Base-by-base conservation (phyloP, 2,113 vertebrate species). In the Porphyrio hochstetteri region DNA sequence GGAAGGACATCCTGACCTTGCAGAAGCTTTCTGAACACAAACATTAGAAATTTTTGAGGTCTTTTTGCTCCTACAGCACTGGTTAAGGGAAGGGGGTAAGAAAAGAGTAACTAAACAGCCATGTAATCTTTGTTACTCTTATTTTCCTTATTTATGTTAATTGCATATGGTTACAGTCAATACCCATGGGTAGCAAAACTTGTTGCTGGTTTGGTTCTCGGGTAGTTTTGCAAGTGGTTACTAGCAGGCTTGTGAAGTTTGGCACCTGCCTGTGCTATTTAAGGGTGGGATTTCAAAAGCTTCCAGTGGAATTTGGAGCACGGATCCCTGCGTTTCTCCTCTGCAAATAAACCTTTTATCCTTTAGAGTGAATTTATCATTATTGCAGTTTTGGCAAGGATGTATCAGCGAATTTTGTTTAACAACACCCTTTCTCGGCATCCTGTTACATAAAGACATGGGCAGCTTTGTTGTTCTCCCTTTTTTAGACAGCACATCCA, bases 251-350 rank as follows among this genome's bases (percentile, higher is more conserved):
- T 84, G 50, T 86, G 59, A 93, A 91, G 60, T 87, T 92, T 96
- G 82, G 78, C 88, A 60, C 35, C 9, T 11, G 36, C 42, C 35
- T 64, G 2, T 52, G 25, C 31, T 88, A 18, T 80, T 81, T 83
- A 59, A 92, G 64, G 76, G 69, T 71, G 74, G 69, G 64, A 83
- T 94, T 94, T 92, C 80, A 88, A 92, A 93, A 90, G 50, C 48
- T 94, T 93, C 64, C 52, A 81, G 35, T 84, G 83, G 91, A 93
- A 92, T 95, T 86, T 1, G 1, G 83, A 84, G 69, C n/a, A 31
- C 20, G 64, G 42, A 93, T 93, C n/a, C 40, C 55, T 88, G 8
- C 0, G 0, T 81, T 86, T 86, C 77, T 88, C 24, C 36, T 35
- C 63, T 95, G 28, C n/a, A 11, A 86, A 84, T 2, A 82, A 55